Percentiles rank a stretch among this genome's conserved stretches.
Conservation (phyloP, 2,888 invertebrate species). For the Pasiphila rectangulata region DNA sequence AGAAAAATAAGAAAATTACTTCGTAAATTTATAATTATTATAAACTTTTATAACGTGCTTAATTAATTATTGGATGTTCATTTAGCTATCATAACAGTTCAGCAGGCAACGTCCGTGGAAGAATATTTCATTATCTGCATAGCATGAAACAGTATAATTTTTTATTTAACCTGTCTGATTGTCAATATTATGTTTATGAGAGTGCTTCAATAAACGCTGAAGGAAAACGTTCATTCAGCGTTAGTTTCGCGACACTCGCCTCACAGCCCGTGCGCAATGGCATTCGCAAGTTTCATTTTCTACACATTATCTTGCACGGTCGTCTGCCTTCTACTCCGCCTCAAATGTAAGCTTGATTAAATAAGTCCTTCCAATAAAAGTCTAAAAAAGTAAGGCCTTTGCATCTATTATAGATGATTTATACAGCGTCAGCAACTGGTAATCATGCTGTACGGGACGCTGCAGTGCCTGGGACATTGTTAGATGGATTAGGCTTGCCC, state of each 20-base stretch:
- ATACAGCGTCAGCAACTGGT: too few species aligned
- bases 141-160: neutral
- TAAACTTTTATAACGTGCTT: too few species aligned
- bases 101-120: neutral
- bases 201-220: conserved; percentile 19
- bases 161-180: conserved; percentile 19
- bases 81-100: neutral
- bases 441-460: too few species aligned
- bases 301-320: conserved; percentile 14
- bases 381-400: too few species aligned
- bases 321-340: conserved; percentile 19
- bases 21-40: too few species aligned
- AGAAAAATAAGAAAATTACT: too few species aligned
- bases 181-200: conserved; percentile 37
- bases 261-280: conserved; percentile 25
- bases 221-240: conserved; percentile 22
- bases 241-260: conserved; percentile 28
- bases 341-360: conserved; percentile 33
- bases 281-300: conserved; percentile 18
- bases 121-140: too few species aligned
- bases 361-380: conserved; percentile 1
- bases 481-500: too few species aligned
- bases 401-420: too few species aligned
- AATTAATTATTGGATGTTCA: neutral
- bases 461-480: too few species aligned